Base-by-base conservation (phyloP, 2,888 invertebrate genomes). In the Chloromyia formosa region DNA sequence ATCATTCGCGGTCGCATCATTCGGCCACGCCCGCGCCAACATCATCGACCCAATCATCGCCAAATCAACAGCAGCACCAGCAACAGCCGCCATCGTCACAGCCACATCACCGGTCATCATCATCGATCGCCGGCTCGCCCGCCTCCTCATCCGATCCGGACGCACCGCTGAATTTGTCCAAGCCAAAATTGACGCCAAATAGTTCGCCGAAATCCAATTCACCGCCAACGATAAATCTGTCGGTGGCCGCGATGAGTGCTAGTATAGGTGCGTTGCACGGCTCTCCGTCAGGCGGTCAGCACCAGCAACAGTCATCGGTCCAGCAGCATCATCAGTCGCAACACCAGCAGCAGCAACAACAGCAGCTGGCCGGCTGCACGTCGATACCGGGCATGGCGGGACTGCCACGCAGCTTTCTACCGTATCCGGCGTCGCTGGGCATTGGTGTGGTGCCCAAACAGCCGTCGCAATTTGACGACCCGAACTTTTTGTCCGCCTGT, bases 81-180 rank as follows among this genome's bases (percentile, higher is more conserved):
- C 27, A 54, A 66, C 58, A 62, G 42, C 12, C 71, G 49, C 53
- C 73, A 45, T 12, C 68, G 56, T 45, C 73, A 45, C 42, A 72
- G 54, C 54, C 53, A 64, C 54, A 82, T 82, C 71, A 71, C 35
- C 18, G 9, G 1, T 1, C 82, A 16, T 69, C 84, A n/a, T 81
- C 85, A 20, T 83, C 84, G 1, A 2, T 35, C 3, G 27, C 27
- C 27, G 27, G 27, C 27, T 35, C 27, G 7, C 7, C 27, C 3
- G 82, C 84, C 69, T 82, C 86, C 0, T 80, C 84, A 0, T 87
- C 87, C 42, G 92, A 93, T 84, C 90, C 92, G 0, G 95, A 95
- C 83, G 90, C 94, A 1, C 96, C 96, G 1, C 88, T 97, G 58
- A 96, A 96, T 86, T 89, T 96, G 72, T 92, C 92, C 81, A 96